Conservation (phyloP, 2,797 vertebrate genomes). For the Petrocephalus sullivani region DNA sequence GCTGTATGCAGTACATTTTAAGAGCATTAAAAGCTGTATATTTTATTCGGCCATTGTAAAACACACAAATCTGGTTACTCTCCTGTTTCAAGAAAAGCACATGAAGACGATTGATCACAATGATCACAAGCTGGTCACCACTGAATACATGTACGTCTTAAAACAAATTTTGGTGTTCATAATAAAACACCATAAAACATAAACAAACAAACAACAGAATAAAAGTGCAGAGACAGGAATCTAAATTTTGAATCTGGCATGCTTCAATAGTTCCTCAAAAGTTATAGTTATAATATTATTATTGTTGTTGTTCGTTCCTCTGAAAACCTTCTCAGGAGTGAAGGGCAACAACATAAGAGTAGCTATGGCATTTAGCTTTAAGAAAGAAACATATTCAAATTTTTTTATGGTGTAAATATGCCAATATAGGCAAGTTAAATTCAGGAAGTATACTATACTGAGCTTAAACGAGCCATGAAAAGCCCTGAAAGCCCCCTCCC, state of each 20-base stretch:
- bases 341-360: background rate
- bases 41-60: background rate
- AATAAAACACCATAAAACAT: background rate
- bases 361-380: background rate
- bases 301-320: background rate
- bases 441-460: background rate
- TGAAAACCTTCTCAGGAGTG: background rate
- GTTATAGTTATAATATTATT: background rate
- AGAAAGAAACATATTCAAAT: background rate
- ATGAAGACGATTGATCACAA: background rate
- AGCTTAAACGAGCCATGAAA: background rate
- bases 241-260: background rate
- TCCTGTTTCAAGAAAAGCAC: background rate
- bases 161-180: background rate
- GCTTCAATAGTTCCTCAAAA: background rate
- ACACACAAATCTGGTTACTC: background rate
- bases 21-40: background rate
- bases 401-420: background rate
- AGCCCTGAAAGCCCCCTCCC: constrained; percentile 32
- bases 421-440: background rate
- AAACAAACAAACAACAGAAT: background rate
- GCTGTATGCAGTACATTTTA: background rate
- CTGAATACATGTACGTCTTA: background rate
- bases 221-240: background rate
- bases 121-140: background rate